These are phyloP conservation scores for Daphoenositta chrysoptera DNA, from an alignment of 2,113 vertebrate genomes.

Conservation along the genomic window DNA sequence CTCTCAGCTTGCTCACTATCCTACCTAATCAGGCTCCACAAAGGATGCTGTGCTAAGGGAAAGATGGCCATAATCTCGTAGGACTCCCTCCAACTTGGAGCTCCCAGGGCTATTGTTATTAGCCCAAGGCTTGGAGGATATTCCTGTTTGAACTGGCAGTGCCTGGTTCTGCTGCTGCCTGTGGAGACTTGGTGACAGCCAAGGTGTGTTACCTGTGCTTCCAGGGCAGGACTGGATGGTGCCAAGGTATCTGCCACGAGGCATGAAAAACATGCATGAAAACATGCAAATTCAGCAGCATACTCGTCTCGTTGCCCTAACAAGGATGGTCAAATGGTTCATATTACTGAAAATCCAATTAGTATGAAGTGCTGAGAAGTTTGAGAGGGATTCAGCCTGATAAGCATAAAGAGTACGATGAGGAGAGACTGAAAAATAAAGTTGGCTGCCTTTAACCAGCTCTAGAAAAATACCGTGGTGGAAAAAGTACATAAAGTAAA, in stretches of 20 bases:
- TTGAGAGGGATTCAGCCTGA: background rate
- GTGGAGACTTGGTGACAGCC: background rate
- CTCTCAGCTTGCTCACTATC: background rate
- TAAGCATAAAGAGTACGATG: background rate
- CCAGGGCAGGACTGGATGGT: background rate
- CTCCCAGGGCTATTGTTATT: background rate
- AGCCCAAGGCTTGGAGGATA: background rate
- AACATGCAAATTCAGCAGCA: background rate
- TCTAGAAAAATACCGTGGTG: background rate
- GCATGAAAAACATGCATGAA: background rate
- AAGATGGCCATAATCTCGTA: background rate
- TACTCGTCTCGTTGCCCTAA: accelerated
- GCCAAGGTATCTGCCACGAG: background rate
- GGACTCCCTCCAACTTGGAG: background rate
- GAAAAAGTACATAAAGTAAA: background rate
- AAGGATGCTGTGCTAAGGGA: background rate
- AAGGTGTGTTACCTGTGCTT: background rate
- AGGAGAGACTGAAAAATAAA: background rate
- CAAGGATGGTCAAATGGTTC: background rate
- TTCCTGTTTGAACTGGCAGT: background rate
- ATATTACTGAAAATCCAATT: background rate
- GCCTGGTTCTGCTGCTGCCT: background rate
- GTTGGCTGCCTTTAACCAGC: background rate
- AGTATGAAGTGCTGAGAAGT: background rate
- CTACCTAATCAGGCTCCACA: background rate